A percentile compares a stretch with the other conserved stretches of the same genome.
Conservation (phyloP, 2,888 invertebrate species). For the Rotaria magnacalcarata region DNA sequence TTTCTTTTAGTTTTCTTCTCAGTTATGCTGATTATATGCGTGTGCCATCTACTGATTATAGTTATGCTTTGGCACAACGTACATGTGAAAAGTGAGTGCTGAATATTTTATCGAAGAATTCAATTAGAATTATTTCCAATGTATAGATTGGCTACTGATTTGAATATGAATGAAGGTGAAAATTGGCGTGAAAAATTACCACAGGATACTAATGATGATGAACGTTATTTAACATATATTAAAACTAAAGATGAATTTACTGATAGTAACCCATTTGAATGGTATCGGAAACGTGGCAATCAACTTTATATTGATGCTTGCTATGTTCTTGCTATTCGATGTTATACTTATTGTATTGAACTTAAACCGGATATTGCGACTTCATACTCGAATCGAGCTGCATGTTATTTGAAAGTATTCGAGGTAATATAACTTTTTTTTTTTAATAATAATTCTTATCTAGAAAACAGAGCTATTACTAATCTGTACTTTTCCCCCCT, state of each 20-base stretch:
- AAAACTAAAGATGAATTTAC: background rate
- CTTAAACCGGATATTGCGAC: background rate
- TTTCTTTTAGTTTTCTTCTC: background rate
- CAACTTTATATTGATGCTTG: constrained; percentile 16
- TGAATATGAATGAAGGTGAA: constrained; percentile 49
- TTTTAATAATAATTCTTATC: too few relatives aligned
- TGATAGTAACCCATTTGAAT: background rate
- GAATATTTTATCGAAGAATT: background rate
- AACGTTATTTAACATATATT: background rate
- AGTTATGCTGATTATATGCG: background rate
- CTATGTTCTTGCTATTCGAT: constrained; percentile 19
- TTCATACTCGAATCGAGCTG: constrained; percentile 8
- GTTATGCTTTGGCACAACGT: background rate
- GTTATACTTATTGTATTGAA: constrained; percentile 9
- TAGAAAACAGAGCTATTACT: too few relatives aligned
- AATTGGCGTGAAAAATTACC: constrained; percentile 47
- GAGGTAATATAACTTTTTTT: background rate
- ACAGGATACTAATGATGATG: background rate
- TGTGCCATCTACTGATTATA: background rate
- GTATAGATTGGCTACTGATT: background rate
- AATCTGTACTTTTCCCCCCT: too few relatives aligned
- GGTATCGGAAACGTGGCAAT: constrained; percentile 22
- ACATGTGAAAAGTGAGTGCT: background rate
- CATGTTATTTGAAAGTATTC: constrained; percentile 19
- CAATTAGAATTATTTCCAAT: background rate